Evolutionary conservation across 2,797 vertebrate species (phyloP).

Genomic region (Gymnoscopelus microlampas): DNA sequence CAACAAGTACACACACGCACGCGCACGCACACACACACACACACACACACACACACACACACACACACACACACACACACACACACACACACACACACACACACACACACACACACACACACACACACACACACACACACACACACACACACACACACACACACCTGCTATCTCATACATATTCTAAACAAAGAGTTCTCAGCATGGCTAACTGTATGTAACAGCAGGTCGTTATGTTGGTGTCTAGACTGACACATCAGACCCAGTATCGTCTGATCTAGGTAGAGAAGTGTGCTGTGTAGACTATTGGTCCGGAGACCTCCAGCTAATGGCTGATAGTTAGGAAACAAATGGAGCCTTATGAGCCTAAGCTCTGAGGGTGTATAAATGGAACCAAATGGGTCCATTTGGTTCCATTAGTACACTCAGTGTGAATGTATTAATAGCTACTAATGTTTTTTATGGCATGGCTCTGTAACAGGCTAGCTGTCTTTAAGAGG

Average conservation of each 20-base stretch:
- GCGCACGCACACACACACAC: neutral
- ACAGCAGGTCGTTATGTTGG: neutral
- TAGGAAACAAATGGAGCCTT: too few species aligned
- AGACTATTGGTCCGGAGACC: neutral
- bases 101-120: conserved; percentile 1
- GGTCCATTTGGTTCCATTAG: neutral
- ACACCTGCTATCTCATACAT: conserved; percentile 28
- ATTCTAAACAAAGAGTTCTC: conserved; percentile 3
- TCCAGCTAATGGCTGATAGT: neutral
- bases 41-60: neutral
- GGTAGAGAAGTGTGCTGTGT: neutral
- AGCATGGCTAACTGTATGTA: conserved; percentile 21
- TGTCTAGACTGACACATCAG: neutral
- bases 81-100: conserved; percentile 17
- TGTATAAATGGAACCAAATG: neutral
- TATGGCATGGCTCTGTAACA: neutral
- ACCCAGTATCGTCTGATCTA: neutral
- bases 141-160: too few species aligned
- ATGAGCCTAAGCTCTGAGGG: too few species aligned
- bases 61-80: conserved; percentile 12
- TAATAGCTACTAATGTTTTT: conserved; percentile 10
- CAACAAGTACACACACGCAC: neutral
- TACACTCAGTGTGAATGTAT: conserved; percentile 10
- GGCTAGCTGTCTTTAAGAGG: too few species aligned
- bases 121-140: conserved; percentile 6